A percentile compares a stretch with the other conserved stretches of the same genome.
Evolutionary conservation across 1,140 invertebrate species (phyloP).

Genomic region (Dinothrombium tinctorium): DNA sequence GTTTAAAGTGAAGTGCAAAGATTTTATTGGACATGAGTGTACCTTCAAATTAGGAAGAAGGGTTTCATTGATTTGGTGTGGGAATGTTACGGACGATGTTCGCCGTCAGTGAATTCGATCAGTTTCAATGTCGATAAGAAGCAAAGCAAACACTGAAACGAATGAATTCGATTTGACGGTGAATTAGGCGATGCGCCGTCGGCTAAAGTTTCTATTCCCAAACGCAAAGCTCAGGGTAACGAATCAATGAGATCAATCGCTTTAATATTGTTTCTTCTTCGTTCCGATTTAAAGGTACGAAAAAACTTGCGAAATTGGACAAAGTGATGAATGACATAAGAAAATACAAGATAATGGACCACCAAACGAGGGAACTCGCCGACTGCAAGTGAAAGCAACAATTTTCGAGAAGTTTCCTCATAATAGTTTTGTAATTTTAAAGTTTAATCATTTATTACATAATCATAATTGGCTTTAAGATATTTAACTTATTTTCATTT

Average conservation of each 20-base stretch:
- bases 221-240: background rate
- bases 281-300: background rate
- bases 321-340: constrained; percentile 8
- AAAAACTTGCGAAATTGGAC: constrained; percentile 3
- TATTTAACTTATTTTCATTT: too few relatives aligned
- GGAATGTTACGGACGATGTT: constrained; percentile 12
- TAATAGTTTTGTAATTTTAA: too few relatives aligned
- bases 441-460: too few relatives aligned
- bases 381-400: too few relatives aligned
- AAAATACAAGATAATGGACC: constrained; percentile 1
- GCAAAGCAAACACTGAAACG: background rate
- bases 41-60: constrained; percentile 10
- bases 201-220: background rate
- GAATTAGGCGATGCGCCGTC: background rate
- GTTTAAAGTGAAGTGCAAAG: too few relatives aligned
- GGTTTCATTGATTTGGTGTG: constrained; percentile 11
- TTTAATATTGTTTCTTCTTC: background rate
- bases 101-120: constrained; percentile 5
- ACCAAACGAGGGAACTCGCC: background rate
- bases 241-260: background rate
- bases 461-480: too few relatives aligned
- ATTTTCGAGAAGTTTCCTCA: too few relatives aligned
- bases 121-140: background rate
- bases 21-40: too few relatives aligned
- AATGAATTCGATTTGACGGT: constrained; percentile 4